Conservation (phyloP, 2,797 vertebrate species). For the Sparus aurata region DNA sequence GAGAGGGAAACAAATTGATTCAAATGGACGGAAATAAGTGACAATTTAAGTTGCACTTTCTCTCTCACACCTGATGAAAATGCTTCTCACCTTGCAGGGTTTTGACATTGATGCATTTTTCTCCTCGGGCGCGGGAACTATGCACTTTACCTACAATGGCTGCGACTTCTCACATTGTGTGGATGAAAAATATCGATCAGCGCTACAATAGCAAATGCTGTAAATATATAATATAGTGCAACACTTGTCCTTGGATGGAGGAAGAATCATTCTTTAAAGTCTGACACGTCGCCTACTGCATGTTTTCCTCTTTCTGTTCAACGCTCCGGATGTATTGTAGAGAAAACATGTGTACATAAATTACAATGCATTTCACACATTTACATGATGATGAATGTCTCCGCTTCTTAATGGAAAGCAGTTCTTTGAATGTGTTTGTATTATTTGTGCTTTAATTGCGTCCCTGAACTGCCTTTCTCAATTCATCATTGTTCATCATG, state of each 20-base stretch:
- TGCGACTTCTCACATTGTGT: neutral
- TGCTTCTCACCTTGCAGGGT: neutral
- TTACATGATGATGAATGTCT: conserved; percentile 36
- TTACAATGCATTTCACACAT: conserved; percentile 16
- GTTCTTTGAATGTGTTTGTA: conserved; percentile 50
- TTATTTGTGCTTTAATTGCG: conserved; percentile 60
- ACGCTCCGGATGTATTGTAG: conserved; percentile 10
- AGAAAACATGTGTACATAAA: conserved; percentile 8
- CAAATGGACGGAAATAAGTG: conserved; percentile 2
- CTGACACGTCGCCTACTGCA: neutral
- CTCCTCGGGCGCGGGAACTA: neutral
- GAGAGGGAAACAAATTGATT: conserved; percentile 5
- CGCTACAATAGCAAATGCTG: too few species aligned
- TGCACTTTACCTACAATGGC: neutral
- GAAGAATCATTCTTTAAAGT: neutral
- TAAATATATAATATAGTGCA: neutral
- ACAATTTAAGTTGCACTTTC: neutral
- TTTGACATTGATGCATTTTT: conserved; percentile 10
- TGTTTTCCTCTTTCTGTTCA: conserved; percentile 1
- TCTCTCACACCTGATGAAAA: neutral
- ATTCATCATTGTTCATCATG: conserved; percentile 49
- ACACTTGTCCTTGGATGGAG: conserved; percentile 6
- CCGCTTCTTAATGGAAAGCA: conserved; percentile 22
- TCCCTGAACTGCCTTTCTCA: conserved; percentile 42
- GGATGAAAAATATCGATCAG: neutral